Evolutionary conservation across 1,140 invertebrate species (phyloP).

Genomic region (Anastrepha obliqua): DNA sequence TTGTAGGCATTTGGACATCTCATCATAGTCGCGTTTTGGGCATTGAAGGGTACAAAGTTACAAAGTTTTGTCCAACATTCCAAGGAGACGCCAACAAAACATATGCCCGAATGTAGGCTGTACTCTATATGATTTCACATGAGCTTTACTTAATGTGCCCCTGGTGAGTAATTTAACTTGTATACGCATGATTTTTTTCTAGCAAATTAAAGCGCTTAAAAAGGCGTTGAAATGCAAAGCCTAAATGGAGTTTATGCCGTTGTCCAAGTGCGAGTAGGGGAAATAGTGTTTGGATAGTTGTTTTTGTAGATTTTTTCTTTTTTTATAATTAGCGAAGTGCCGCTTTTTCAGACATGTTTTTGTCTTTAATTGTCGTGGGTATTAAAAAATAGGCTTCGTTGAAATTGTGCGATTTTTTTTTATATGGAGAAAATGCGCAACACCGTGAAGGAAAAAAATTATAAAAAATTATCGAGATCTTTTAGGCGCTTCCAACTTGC

Average conservation of each 20-base stretch:
- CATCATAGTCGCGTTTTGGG: not conserved
- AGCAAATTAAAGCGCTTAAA: constrained; percentile 14
- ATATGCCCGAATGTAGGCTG: not conserved
- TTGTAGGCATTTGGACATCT: not conserved
- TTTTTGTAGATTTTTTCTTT: too few species aligned
- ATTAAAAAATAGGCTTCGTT: too few species aligned
- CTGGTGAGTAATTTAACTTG: constrained; percentile 17
- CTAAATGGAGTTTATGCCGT: not conserved
- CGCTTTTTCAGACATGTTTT: too few species aligned
- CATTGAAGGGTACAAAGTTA: constrained; percentile 7
- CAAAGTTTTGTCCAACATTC: not conserved
- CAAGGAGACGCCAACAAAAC: not conserved
- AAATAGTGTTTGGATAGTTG: too few species aligned
- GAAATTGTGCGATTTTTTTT: too few species aligned
- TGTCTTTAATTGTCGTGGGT: too few species aligned
- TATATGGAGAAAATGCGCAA: too few species aligned
- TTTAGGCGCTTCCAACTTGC: too few species aligned
- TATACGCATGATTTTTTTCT: not conserved
- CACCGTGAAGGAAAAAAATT: too few species aligned
- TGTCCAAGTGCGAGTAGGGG: too few species aligned
- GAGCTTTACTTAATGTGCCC: constrained; percentile 11
- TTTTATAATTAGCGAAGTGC: too few species aligned
- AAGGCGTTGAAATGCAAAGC: not conserved
- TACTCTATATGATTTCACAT: not conserved
- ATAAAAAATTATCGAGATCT: too few species aligned